phyloP scores from a whole-genome alignment of 2,113 vertebrate genomes.

The Pithys albifrons region DNA sequence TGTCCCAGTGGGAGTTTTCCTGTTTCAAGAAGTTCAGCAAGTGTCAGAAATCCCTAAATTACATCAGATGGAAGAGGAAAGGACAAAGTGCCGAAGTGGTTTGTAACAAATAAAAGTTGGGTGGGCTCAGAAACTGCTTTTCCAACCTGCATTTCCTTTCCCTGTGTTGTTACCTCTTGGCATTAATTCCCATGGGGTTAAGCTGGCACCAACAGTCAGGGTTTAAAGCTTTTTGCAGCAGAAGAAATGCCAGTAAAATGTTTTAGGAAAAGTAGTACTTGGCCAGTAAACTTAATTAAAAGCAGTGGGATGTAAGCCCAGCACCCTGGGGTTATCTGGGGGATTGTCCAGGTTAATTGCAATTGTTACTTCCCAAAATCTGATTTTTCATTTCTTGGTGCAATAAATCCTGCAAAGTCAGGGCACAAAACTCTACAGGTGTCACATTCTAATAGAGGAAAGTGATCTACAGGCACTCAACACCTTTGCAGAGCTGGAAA shows the following conservation, averaged over 20 bases:
- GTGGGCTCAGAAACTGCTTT: background rate
- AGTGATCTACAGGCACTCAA: background rate
- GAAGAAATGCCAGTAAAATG: background rate
- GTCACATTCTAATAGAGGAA: background rate
- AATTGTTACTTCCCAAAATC: background rate
- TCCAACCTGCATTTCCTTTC: background rate
- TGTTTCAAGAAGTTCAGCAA: background rate
- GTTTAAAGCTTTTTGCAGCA: background rate
- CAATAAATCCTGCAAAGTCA: background rate
- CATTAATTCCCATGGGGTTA: background rate
- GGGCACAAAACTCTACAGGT: background rate
- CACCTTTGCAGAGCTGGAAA: background rate
- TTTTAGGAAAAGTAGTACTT: background rate
- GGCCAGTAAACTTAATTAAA: constrained; percentile 20
- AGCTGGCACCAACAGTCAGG: background rate
- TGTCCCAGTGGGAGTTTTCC: background rate
- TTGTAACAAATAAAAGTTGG: background rate
- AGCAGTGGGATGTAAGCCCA: background rate
- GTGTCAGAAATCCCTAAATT: background rate
- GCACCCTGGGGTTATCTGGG: background rate
- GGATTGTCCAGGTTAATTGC: background rate
- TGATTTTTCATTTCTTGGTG: background rate
- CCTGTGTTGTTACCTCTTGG: accelerated
- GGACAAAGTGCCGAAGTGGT: background rate
- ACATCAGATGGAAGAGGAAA: background rate